Conservation (phyloP, 2,113 vertebrate genomes). For the Corythornis vintsioides region DNA sequence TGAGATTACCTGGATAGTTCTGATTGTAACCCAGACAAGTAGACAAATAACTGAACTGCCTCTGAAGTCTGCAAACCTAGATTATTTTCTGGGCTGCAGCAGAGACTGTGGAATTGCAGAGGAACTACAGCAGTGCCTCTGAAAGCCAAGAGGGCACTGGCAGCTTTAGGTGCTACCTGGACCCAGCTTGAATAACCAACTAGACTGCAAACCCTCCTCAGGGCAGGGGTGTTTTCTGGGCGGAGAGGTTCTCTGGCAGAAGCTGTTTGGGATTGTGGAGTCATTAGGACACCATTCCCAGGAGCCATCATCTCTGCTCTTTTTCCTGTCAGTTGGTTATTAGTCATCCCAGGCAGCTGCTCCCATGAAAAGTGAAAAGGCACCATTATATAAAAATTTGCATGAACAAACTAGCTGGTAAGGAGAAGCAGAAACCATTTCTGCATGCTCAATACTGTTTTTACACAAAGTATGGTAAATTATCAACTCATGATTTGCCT, state of each 20-base stretch:
- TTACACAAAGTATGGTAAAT: neutral
- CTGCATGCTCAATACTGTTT: neutral
- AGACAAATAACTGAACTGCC: neutral
- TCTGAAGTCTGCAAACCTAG: neutral
- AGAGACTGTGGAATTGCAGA: neutral
- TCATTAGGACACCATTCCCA: neutral
- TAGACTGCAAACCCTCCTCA: neutral
- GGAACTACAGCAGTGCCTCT: neutral
- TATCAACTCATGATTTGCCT: neutral
- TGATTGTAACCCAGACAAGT: neutral
- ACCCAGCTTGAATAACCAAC: neutral
- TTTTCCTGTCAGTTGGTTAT: neutral
- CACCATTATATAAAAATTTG: neutral
- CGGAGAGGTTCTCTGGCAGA: neutral
- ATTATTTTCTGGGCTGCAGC: neutral
- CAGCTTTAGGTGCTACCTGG: neutral
- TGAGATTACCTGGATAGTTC: neutral
- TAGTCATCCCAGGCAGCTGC: slow-evolving; percentile 24
- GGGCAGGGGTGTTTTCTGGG: neutral
- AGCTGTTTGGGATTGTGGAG: neutral
- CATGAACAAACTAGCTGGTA: neutral
- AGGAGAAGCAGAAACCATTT: neutral
- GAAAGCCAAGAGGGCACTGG: neutral
- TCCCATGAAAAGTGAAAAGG: slow-evolving; percentile 17
- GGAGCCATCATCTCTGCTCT: neutral